phyloP scores from a whole-genome alignment of 2,888 invertebrate species.

The Heliothis peltigera region DNA sequence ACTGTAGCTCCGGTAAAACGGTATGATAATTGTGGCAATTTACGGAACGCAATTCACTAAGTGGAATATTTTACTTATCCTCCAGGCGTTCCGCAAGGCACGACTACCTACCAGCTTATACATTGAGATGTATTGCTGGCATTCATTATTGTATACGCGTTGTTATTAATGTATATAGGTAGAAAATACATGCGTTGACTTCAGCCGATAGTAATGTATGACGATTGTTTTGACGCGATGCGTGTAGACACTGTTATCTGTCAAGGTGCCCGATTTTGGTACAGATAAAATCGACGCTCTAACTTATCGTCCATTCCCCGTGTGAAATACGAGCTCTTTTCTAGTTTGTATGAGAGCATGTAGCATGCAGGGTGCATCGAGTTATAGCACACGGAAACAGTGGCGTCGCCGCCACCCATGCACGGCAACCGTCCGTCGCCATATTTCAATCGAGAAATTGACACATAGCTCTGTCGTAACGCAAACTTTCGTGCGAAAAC shows the following conservation, averaged over 20 bases:
- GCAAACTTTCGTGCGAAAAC: conserved; percentile 85
- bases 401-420: conserved; percentile 90
- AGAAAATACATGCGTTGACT: conserved; percentile 54
- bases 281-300: conserved; percentile 48
- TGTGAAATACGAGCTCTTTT: conserved; percentile 70
- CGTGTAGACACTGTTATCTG: conserved; percentile 58
- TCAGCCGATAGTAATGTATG: conserved; percentile 21
- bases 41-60: conserved; percentile 83
- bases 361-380: conserved; percentile 75
- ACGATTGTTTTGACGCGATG: conserved; percentile 29
- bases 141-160: conserved; percentile 77
- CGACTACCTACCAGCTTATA: conserved; percentile 80
- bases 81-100: conserved; percentile 77
- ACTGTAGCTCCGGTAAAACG: conserved; percentile 65
- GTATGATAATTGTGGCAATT: conserved; percentile 82
- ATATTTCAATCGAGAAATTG: conserved; percentile 88
- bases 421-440: conserved; percentile 74
- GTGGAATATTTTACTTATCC: conserved; percentile 87
- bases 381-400: conserved; percentile 88
- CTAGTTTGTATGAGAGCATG: conserved; percentile 64
- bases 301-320: conserved; percentile 49
- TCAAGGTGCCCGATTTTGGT: conserved; percentile 66
- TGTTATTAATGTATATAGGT: conserved; percentile 64
- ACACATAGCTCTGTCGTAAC: conserved; percentile 84
- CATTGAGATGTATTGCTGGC: conserved; percentile 81